Evolutionary conservation across 2,888 invertebrate species (phyloP), one percentile per base, ranked within the genome.

Genomic region (Cephus rjabovi): DNA sequence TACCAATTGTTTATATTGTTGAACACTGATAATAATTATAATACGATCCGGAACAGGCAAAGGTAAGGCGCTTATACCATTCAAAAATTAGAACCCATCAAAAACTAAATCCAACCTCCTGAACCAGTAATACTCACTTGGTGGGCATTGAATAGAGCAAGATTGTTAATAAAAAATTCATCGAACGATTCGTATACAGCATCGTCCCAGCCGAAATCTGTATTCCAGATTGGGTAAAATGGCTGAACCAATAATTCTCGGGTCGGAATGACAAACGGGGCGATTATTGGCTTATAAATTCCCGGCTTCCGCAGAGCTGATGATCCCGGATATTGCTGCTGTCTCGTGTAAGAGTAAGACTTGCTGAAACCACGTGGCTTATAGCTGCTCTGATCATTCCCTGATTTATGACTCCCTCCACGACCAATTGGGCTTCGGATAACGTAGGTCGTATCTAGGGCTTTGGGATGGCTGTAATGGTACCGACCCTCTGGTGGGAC

Each of bases 401-500:
- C 73, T 30, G 79, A 75, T 34, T 77, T 79, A 31, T 80, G 77
- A 4, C 69, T 34, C 70, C 74, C 75, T 40, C 71, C 75, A n/a
- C 77, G 77, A 74, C 75, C 80, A 34, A 87, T 85, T 2, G 93
- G 92, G 70, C 89, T 90, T 40, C 93, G 92, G 82, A 93, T 93
- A 71, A 94, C 89, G 88, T 94, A 94, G 3, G 94, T 94, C 1
- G 94, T 94, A 84, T 94, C 94, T 33, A 94, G 90, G 11, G 93
- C 90, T 81, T 92, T 92, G 68, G 92, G 91, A 37, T 92, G 90
- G 37, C 92, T 90, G 78, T 90, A 89, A 68, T 91, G 89, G 83
- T 92, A 92, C 69, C 92, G 91, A 71, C 94, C 94, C 84, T 93
- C 93, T 0, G 92, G 90, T 2, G 93, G 92, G 12, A 92, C 93